Evolutionary conservation across 35 echinoderm and acorn worm species (phyloP), one percentile per base, ranked within the genome.

Genomic region (Holothuria glaberrima): DNA sequence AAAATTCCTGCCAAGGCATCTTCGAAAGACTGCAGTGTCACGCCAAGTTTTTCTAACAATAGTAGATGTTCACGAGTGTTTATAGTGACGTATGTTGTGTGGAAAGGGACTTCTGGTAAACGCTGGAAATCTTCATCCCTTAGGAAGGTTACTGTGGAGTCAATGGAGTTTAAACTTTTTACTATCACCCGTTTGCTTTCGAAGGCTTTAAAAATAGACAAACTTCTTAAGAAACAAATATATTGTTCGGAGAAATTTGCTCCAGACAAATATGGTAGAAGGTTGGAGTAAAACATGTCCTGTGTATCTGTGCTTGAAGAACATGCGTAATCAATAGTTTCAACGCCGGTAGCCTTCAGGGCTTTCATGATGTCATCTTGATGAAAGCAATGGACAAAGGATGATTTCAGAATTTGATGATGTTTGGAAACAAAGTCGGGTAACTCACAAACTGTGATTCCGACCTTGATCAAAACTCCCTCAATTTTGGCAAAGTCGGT

Each of bases 261-360:
- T 36, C 70, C 70, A 36, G 70, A 30, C 32, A 74, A 74, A 35
- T 33, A 74, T 74, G 70, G 30, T 20, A 74, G 31, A 9, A 74
- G 20, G 26, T 41, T 34, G 32, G 70, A 74, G 7, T 20, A n/a
- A 74, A 74, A 36, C 32, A 30, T 20, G 31, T 10, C 6, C 36
- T 74, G 70, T 5, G 7, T 17, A 74, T 36, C 38, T 30, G 12
- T 19, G 19, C 20, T 36, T 19, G 70, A 74, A 30, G 70, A 30
- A 36, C 70, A 74, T 7, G 26, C 38, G 18, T 38, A 6, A 9
- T 74, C 70, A 41, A 74, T 74, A 36, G 10, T 35, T 36, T 36
- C 10, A 9, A 9, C 19, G 70, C 70, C 70, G 19, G 20, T 74
- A 17, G 38, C 70, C 22, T 74, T 12, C 10, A 74, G 31, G 30